These are phyloP conservation scores for Clivina fossor DNA, from an alignment of 2,888 invertebrate species.

Conservation along the genomic window DNA sequence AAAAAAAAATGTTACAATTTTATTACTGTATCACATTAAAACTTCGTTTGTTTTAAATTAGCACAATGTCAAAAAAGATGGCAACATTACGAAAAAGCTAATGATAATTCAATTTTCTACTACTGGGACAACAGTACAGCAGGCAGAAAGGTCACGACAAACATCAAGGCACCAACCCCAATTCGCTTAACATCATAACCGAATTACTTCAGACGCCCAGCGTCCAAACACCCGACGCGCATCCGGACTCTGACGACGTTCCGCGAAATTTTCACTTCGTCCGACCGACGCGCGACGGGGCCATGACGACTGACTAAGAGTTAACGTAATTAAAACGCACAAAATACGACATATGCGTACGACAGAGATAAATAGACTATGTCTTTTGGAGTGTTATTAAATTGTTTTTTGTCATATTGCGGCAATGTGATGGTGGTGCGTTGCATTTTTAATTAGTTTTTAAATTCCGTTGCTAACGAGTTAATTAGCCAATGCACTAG, in stretches of 20 bases:
- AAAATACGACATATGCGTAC: background rate
- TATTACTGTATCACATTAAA: too few species aligned
- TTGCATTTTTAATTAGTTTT: constrained; percentile 3
- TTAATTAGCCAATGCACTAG: background rate
- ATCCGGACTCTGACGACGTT: background rate
- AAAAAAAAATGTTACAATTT: too few species aligned
- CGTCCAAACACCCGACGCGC: too few species aligned
- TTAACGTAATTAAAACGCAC: constrained; percentile 2
- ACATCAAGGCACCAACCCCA: too few species aligned
- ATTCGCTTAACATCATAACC: too few species aligned
- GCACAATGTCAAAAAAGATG: too few species aligned
- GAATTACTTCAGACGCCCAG: too few species aligned
- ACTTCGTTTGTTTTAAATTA: too few species aligned
- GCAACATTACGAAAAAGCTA: too few species aligned
- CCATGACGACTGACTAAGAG: background rate
- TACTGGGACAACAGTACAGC: too few species aligned
- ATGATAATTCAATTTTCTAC: too few species aligned
- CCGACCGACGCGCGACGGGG: background rate
- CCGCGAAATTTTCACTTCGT: background rate
- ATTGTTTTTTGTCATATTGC: background rate
- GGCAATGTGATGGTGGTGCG: background rate
- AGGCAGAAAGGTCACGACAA: too few species aligned
- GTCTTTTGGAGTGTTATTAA: background rate
- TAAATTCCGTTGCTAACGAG: constrained; percentile 1
- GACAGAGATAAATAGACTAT: background rate